Percentiles rank a stretch among this genome's conserved stretches.
phyloP scores from a whole-genome alignment of 2,888 invertebrate genomes.

The Deilephila elpenor region DNA sequence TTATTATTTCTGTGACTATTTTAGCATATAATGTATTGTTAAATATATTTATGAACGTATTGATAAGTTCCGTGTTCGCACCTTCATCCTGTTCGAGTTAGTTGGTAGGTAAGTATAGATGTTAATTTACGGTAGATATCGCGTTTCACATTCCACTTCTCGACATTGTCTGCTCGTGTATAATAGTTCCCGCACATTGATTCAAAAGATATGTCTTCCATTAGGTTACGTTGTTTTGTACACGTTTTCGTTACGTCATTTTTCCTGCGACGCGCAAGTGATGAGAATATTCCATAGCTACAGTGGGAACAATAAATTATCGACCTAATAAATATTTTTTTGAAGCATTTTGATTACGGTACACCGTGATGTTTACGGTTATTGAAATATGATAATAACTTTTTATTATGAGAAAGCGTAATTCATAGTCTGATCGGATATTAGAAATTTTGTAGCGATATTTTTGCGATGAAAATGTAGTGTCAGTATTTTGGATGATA shows the following conservation, averaged over 20 bases:
- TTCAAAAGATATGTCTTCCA: slow-evolving; percentile 79
- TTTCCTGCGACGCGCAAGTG: slow-evolving; percentile 43
- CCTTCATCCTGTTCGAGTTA: slow-evolving; percentile 54
- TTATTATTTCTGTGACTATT: slow-evolving; percentile 55
- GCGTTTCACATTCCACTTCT: slow-evolving; percentile 63
- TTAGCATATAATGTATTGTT: slow-evolving; percentile 59
- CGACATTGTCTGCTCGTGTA: slow-evolving; percentile 44
- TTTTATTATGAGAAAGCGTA: slow-evolving; percentile 55
- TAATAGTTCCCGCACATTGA: slow-evolving; percentile 54
- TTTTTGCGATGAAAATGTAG: slow-evolving; percentile 76
- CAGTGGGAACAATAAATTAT: slow-evolving; percentile 73
- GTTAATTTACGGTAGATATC: slow-evolving; percentile 21
- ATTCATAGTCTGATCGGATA: slow-evolving; percentile 66
- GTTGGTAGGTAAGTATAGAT: slow-evolving; percentile 33
- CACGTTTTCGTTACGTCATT: slow-evolving; percentile 46
- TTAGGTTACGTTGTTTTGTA: slow-evolving; percentile 72
- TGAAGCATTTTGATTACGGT: slow-evolving; percentile 58
- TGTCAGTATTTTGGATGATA: slow-evolving; percentile 78
- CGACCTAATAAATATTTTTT: slow-evolving; percentile 74
- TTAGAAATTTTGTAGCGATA: slow-evolving; percentile 75
- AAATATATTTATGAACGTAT: slow-evolving; percentile 49
- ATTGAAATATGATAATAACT: slow-evolving; percentile 51
- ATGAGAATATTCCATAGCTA: slow-evolving; percentile 50
- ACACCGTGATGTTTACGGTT: slow-evolving; percentile 47
- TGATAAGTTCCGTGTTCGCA: slow-evolving; percentile 60